These are phyloP conservation scores for Pentalonia nigronervosa DNA, from an alignment of 1,140 invertebrate species.

Conservation along the genomic window DNA sequence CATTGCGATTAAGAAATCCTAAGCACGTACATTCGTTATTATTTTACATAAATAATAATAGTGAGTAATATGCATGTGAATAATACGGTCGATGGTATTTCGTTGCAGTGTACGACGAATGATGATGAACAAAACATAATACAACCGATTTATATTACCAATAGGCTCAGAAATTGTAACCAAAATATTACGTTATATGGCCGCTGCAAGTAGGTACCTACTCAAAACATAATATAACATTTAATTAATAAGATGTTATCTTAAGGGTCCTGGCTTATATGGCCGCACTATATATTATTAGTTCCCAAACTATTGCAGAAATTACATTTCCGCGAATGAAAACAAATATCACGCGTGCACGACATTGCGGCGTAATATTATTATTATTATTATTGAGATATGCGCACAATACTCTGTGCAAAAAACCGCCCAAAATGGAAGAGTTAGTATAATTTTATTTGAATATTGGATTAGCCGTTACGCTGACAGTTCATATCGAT, in stretches of 20 bases:
- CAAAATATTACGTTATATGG: neutral
- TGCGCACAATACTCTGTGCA: neutral
- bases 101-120: neutral
- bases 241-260: neutral
- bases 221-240: neutral
- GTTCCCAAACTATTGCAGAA: neutral
- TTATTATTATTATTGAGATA: neutral
- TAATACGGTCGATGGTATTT: neutral
- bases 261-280: neutral
- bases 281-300: neutral
- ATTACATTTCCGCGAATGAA: neutral
- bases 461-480: neutral
- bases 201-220: too few relatives aligned
- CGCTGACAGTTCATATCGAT: neutral
- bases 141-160: neutral
- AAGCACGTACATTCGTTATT: conserved; percentile 2
- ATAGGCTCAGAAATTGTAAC: neutral
- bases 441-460: neutral
- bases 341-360: neutral
- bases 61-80: neutral
- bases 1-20: neutral
- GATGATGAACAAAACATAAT: neutral
- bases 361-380: neutral
- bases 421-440: neutral
- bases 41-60: conserved; percentile 20